phyloP scores from a whole-genome alignment of 2,888 invertebrate genomes.

The Ceriagrion tenellum region DNA sequence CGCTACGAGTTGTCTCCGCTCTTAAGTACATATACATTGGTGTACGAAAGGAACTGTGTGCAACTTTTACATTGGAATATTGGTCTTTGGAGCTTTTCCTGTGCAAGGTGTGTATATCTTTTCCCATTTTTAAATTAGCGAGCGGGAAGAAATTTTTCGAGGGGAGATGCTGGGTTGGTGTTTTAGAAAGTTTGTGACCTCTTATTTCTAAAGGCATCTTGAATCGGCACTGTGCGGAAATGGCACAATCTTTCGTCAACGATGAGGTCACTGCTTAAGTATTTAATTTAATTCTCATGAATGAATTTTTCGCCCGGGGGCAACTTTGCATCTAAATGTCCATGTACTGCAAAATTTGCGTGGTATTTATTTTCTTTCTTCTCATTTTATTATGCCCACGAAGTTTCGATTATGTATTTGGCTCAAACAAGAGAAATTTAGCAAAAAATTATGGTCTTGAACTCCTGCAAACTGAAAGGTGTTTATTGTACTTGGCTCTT shows the following conservation, averaged over 20 bases:
- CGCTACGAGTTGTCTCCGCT: not conserved
- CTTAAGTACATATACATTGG: not conserved
- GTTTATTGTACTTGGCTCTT: no score
- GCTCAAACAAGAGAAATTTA: no score
- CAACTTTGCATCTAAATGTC: no score
- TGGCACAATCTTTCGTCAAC: not conserved
- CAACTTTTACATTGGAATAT: not conserved
- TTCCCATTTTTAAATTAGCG: not conserved
- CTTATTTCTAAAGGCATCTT: not conserved
- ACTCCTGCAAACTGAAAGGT: no score
- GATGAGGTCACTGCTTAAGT: not conserved
- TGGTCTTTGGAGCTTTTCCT: not conserved
- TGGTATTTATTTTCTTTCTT: no score
- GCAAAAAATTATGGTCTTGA: no score
- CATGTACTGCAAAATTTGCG: no score
- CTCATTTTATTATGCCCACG: no score
- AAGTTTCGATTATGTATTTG: no score
- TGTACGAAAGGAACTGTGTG: not conserved
- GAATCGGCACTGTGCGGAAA: not conserved
- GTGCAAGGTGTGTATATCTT: not conserved
- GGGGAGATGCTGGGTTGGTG: not conserved
- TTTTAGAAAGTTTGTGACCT: conserved; percentile 17
- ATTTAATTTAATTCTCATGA: not conserved
- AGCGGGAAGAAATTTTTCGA: not conserved
- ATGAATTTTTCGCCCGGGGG: not conserved